phyloP scores from a whole-genome alignment of 2,888 invertebrate species.

The Dermolepida albohirtum region DNA sequence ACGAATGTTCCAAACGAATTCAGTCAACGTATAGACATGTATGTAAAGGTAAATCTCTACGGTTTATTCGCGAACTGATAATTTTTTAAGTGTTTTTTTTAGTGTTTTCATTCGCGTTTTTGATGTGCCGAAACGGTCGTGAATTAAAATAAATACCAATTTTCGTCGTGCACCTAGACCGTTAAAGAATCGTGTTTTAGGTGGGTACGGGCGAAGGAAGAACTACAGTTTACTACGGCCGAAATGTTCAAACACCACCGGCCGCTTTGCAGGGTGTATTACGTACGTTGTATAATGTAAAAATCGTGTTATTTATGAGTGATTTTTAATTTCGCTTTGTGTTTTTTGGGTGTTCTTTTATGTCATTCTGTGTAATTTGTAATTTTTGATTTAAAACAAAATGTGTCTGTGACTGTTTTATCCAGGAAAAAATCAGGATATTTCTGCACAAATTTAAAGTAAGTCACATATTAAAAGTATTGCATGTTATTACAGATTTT shows the following conservation, averaged over 20 bases:
- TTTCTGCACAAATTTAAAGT: neutral
- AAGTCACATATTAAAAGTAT: no score
- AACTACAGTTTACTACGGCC: conserved; percentile 7
- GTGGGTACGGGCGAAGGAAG: neutral
- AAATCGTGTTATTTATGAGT: conserved; percentile 17
- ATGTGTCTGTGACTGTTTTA: conserved; percentile 7
- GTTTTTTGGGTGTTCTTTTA: conserved; percentile 13
- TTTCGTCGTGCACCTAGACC: neutral
- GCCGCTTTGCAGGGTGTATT: conserved; percentile 20
- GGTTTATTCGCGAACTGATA: conserved; percentile 15
- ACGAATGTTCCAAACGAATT: conserved; percentile 43
- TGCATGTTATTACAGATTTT: no score
- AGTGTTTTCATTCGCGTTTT: conserved; percentile 9
- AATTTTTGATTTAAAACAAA: neutral
- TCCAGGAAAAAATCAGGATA: conserved; percentile 15
- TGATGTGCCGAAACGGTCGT: conserved; percentile 7
- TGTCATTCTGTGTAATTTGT: neutral
- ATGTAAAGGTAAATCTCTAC: conserved; percentile 27
- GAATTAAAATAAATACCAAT: conserved; percentile 4
- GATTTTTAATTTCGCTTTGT: conserved; percentile 11
- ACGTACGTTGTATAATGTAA: conserved; percentile 3
- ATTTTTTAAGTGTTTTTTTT: neutral
- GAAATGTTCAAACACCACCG: conserved; percentile 28
- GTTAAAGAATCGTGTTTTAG: conserved; percentile 5
- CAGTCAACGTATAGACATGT: conserved; percentile 45